phyloP scores from a whole-genome alignment of 2,797 vertebrate species.

The Perodicticus potto region DNA sequence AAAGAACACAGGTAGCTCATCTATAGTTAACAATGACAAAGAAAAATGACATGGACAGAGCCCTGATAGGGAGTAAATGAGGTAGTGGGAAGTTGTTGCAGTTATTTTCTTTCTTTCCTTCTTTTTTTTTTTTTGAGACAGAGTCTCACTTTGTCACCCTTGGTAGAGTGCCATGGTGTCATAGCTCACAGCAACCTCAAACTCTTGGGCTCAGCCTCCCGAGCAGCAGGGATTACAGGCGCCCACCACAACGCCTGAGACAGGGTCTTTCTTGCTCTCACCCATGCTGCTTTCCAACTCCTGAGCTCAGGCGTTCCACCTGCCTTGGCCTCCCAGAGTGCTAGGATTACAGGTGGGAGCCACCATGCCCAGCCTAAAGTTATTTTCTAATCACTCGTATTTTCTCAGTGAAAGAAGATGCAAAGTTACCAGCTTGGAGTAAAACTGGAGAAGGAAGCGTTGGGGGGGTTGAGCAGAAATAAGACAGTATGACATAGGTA shows the following conservation, averaged over 20 bases:
- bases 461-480: neutral
- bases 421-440: neutral
- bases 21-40: neutral
- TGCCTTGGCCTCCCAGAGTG: too few species aligned
- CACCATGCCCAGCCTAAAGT: neutral
- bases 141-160: too few species aligned
- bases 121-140: too few species aligned
- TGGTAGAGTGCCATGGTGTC: too few species aligned
- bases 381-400: neutral
- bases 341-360: too few species aligned
- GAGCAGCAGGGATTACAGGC: too few species aligned
- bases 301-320: too few species aligned
- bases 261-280: too few species aligned
- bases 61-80: neutral
- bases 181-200: too few species aligned
- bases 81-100: neutral
- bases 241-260: too few species aligned
- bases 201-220: too few species aligned
- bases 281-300: too few species aligned
- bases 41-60: neutral
- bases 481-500: neutral
- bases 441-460: neutral
- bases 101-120: neutral
- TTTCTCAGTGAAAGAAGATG: slow-evolving; percentile 24
- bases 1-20: slow-evolving; percentile 1